phyloP scores from a whole-genome alignment of 2,113 vertebrate genomes.

The Paradisaea rubra region DNA sequence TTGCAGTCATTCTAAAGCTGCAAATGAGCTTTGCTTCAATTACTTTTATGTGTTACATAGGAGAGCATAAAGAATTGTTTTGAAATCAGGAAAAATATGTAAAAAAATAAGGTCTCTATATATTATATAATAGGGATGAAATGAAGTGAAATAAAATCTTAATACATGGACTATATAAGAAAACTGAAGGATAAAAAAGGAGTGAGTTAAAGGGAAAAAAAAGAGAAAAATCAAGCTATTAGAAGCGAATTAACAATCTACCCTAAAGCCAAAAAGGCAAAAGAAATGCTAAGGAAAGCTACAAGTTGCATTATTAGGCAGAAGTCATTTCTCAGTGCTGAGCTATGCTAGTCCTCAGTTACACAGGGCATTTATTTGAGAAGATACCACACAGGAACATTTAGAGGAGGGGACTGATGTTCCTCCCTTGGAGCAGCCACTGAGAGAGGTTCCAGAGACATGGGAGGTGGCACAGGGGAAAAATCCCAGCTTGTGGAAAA shows the following conservation, averaged over 20 bases:
- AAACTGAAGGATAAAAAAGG: not conserved
- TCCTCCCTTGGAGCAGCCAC: not conserved
- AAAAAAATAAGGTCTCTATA: not conserved
- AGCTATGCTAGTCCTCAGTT: not conserved
- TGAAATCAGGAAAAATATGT: not conserved
- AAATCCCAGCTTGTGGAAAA: not conserved
- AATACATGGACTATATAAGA: not conserved
- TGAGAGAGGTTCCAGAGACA: not conserved
- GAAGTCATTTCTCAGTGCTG: not conserved
- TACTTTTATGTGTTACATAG: not conserved
- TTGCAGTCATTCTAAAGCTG: not conserved
- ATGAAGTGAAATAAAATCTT: not conserved
- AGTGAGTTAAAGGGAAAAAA: not conserved
- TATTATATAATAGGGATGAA: not conserved
- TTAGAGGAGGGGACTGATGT: not conserved
- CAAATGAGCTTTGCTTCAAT: not conserved
- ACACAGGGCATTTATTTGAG: not conserved
- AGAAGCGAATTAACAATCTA: not conserved
- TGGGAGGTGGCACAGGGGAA: accelerated
- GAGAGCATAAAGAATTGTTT: not conserved
- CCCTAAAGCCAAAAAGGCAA: not conserved
- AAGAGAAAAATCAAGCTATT: not conserved
- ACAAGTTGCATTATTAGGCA: not conserved
- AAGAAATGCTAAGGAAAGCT: not conserved
- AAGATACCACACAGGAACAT: not conserved